Percentiles rank a stretch among this genome's conserved stretches.
These are phyloP conservation scores for Protosalanx chinensis DNA, from an alignment of 2,797 vertebrate species.

Conservation along the genomic window DNA sequence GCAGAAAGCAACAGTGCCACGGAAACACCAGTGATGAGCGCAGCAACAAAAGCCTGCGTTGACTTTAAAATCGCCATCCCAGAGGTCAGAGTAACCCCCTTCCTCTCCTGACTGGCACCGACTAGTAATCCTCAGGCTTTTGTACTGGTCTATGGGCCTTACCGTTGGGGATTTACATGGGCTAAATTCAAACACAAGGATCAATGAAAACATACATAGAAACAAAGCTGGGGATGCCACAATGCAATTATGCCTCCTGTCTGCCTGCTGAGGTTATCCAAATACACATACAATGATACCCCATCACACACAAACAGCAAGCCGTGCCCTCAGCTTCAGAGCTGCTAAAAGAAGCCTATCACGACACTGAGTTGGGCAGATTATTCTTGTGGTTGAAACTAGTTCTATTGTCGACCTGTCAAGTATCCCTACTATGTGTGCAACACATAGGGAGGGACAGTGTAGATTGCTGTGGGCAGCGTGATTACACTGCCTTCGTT, in stretches of 20 bases:
- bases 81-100: slow-evolving; percentile 41
- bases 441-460: slow-evolving; percentile 5
- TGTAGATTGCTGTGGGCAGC: neutral
- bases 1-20: slow-evolving; percentile 18
- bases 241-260: slow-evolving; percentile 36
- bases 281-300: slow-evolving; percentile 24
- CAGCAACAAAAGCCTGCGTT: slow-evolving; percentile 38
- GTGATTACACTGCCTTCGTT: too few relatives aligned
- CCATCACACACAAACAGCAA: neutral
- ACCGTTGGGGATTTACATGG: slow-evolving; percentile 48
- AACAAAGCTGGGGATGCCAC: slow-evolving; percentile 49
- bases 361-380: too few relatives aligned
- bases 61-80: slow-evolving; percentile 44
- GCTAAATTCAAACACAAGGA: slow-evolving; percentile 47
- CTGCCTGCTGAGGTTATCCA: slow-evolving; percentile 41
- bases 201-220: slow-evolving; percentile 48
- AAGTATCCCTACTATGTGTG: neutral
- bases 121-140: slow-evolving; percentile 53
- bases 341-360: too few relatives aligned
- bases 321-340: neutral
- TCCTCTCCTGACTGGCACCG: slow-evolving; percentile 27
- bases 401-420: neutral
- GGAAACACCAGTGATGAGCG: slow-evolving; percentile 19
- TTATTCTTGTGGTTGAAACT: too few relatives aligned
- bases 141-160: slow-evolving; percentile 48